A percentile compares a stretch with the other conserved stretches of the same genome.
phyloP scores from a whole-genome alignment of 1,140 invertebrate species.

The Drosophila paulistorum region DNA sequence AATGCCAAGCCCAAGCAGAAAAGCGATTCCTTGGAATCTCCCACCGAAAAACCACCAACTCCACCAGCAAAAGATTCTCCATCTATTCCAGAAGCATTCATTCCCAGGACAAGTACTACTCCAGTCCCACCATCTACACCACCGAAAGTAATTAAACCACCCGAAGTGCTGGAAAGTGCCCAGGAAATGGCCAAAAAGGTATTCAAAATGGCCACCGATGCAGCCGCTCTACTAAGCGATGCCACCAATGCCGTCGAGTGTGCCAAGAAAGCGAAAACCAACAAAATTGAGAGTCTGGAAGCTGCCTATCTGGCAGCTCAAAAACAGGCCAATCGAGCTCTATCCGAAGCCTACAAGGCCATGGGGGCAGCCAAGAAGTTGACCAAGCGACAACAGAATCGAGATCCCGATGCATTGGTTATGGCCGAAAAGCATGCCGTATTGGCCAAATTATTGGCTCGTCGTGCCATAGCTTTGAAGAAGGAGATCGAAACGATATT shows the following conservation, averaged over 20 bases:
- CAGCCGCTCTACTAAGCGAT: constrained; percentile 36
- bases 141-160: not conserved
- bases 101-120: not conserved
- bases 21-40: not conserved
- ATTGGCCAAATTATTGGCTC: constrained; percentile 52
- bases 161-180: not conserved
- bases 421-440: constrained; percentile 57
- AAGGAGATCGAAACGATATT: constrained; percentile 50
- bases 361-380: constrained; percentile 44
- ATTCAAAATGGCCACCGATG: constrained; percentile 36
- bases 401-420: constrained; percentile 19
- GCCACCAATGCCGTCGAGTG: constrained; percentile 33
- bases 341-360: constrained; percentile 51
- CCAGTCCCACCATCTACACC: constrained; percentile 24
- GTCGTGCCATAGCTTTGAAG: constrained; percentile 48
- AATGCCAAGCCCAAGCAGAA: not conserved
- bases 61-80: not conserved
- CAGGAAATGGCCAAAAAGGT: constrained; percentile 39
- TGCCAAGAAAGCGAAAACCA: constrained; percentile 3
- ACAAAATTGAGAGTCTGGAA: constrained; percentile 15
- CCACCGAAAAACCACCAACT: not conserved
- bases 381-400: constrained; percentile 19
- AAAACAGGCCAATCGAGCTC: constrained; percentile 31
- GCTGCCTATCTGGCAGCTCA: constrained; percentile 37
- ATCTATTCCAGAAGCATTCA: not conserved